Evolutionary conservation across 2,113 vertebrate species (phyloP).

Genomic region (Polypterus senegalus): DNA sequence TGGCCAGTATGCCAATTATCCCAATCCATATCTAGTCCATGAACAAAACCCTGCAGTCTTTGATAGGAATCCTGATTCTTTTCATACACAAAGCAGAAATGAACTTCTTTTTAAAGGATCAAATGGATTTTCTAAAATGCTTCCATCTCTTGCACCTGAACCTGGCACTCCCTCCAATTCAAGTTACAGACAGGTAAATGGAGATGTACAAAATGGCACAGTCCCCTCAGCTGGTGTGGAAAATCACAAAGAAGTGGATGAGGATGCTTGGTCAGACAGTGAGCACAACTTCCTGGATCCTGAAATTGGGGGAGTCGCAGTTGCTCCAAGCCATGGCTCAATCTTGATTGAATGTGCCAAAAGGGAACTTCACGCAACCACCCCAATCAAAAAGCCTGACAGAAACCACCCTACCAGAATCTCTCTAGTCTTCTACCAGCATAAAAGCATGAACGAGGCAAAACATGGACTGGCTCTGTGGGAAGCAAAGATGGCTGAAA

Average conservation of each 20-base stretch:
- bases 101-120: constrained; percentile 46
- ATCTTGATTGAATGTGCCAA: constrained; percentile 96
- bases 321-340: constrained; percentile 87
- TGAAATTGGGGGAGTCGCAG: constrained; percentile 89
- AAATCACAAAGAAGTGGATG: constrained; percentile 47
- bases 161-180: constrained; percentile 46
- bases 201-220: constrained; percentile 34
- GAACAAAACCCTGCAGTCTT: constrained; percentile 47
- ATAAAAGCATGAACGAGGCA: constrained; percentile 93
- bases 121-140: constrained; percentile 52
- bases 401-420: constrained; percentile 81
- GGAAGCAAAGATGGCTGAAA: constrained; percentile 95
- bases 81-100: constrained; percentile 64
- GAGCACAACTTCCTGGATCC: constrained; percentile 92
- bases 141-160: constrained; percentile 51
- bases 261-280: constrained; percentile 90
- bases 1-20: constrained; percentile 54
- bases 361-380: constrained; percentile 89
- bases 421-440: constrained; percentile 96
- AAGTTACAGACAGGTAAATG: constrained; percentile 42
- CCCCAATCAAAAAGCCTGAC: constrained; percentile 79
- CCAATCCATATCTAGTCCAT: constrained; percentile 48
- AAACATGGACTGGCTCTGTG: constrained; percentile 86
- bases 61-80: constrained; percentile 46
- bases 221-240: constrained; percentile 31